Percentiles rank a stretch among this genome's conserved stretches.
Evolutionary conservation across 2,113 vertebrate species (phyloP).

Genomic region (Thalassoma bifasciatum): DNA sequence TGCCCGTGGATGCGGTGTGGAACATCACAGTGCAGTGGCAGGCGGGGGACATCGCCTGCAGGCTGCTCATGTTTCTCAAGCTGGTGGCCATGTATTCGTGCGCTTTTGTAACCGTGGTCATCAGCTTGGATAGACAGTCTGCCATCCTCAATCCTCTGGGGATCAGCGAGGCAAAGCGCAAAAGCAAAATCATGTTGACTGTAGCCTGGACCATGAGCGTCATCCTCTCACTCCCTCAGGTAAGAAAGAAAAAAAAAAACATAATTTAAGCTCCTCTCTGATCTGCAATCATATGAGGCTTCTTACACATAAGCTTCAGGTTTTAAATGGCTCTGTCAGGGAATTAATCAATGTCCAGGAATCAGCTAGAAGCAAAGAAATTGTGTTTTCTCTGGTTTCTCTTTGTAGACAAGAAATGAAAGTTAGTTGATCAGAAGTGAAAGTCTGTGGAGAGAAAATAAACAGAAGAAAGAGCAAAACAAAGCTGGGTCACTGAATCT

Average conservation of each 20-base stretch:
- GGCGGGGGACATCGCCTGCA: slow-evolving; percentile 85
- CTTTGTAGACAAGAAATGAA: not conserved
- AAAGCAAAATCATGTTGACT: slow-evolving; percentile 85
- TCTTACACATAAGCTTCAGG: not conserved
- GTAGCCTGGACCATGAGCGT: slow-evolving; percentile 87
- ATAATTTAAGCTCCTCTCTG: not conserved
- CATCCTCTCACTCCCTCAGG: slow-evolving; percentile 86
- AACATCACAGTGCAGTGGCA: slow-evolving; percentile 91
- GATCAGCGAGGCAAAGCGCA: slow-evolving; percentile 82
- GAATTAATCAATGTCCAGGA: not conserved
- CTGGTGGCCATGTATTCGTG: slow-evolving; percentile 91
- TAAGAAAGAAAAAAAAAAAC: slow-evolving; percentile 54
- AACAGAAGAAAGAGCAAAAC: not conserved
- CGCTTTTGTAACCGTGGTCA: slow-evolving; percentile 88
- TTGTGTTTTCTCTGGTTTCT: not conserved
- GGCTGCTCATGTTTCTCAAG: slow-evolving; percentile 89
- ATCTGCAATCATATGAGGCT: not conserved
- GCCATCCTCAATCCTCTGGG: slow-evolving; percentile 88
- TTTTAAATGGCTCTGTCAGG: too few relatives aligned
- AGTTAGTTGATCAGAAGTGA: too few relatives aligned
- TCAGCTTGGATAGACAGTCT: slow-evolving; percentile 88
- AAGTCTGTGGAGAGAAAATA: not conserved
- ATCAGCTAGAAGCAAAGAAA: not conserved
- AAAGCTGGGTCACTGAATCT: not conserved
- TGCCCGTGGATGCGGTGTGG: slow-evolving; percentile 90